phyloP scores from a whole-genome alignment of 2,113 vertebrate species.

The Phyllostomus discolor region DNA sequence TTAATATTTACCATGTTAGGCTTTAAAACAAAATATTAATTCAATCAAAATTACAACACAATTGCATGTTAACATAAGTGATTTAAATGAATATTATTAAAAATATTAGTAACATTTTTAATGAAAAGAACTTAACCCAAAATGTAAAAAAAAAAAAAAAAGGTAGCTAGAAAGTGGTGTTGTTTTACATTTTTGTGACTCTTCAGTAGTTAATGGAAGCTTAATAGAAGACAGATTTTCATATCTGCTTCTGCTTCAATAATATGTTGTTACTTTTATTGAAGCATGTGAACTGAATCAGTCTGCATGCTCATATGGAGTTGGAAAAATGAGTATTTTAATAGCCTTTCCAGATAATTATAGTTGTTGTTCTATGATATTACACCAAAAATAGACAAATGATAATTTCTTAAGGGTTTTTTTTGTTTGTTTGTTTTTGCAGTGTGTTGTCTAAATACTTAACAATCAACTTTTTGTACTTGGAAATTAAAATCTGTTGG shows the following conservation, averaged over 20 bases:
- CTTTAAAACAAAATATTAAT: background rate
- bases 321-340: slow-evolving; percentile 11
- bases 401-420: background rate
- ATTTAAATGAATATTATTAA: background rate
- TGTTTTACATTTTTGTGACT: background rate
- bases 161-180: background rate
- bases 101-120: background rate
- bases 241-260: background rate
- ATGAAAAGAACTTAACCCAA: background rate
- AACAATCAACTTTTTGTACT: background rate
- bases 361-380: background rate
- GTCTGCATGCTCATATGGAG: background rate
- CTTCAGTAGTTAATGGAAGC: background rate
- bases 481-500: background rate
- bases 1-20: background rate
- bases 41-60: background rate
- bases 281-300: background rate
- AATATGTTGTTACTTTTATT: background rate
- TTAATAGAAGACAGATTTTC: background rate
- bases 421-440: background rate
- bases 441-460: background rate
- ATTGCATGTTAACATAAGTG: background rate
- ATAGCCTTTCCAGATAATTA: background rate
- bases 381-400: background rate
- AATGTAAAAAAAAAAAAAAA: background rate